These are phyloP conservation scores for Sapajus apella DNA, from an alignment of 2,113 vertebrate species.

Conservation along the genomic window DNA sequence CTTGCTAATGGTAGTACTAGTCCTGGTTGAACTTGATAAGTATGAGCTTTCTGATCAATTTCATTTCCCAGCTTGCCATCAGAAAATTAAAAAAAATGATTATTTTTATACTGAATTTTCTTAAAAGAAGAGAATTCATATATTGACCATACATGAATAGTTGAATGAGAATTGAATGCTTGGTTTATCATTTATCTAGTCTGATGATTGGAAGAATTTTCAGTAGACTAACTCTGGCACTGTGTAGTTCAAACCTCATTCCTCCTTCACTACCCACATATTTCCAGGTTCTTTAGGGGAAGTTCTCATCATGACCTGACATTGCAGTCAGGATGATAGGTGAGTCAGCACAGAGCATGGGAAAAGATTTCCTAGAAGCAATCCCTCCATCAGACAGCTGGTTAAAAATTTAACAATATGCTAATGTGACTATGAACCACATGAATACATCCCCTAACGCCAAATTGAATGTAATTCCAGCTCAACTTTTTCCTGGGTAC, in stretches of 20 bases:
- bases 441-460: neutral
- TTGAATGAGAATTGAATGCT: neutral
- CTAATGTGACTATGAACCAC: neutral
- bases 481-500: neutral
- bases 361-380: neutral
- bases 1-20: neutral
- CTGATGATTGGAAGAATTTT: neutral
- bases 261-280: neutral
- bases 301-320: neutral
- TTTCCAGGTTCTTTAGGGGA: neutral
- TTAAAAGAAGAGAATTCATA: neutral
- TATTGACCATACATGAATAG: no score
- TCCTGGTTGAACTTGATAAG: neutral
- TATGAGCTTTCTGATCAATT: neutral
- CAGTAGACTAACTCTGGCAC: neutral
- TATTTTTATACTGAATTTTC: neutral
- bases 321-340: neutral
- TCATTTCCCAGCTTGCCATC: neutral
- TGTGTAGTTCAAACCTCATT: neutral
- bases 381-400: neutral
- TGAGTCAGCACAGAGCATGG: neutral
- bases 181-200: neutral
- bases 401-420: neutral
- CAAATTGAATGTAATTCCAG: no score
- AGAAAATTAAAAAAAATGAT: neutral